phyloP scores from a whole-genome alignment of 2,888 invertebrate genomes.

The Theretra japonica region DNA sequence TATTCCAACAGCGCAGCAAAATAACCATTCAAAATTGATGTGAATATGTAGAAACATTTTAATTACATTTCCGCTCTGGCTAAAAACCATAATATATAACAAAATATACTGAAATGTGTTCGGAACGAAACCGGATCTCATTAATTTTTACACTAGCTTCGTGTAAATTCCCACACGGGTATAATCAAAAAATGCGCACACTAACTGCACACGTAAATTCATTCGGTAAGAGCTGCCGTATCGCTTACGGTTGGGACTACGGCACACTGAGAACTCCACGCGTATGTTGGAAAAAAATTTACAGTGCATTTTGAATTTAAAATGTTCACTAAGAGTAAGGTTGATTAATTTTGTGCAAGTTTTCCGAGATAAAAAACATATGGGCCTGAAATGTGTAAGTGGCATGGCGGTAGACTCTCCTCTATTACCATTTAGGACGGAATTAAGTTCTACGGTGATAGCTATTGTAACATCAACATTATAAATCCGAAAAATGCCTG shows the following conservation, averaged over 20 bases:
- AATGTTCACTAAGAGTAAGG: no score
- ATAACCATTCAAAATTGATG: background rate
- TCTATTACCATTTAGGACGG: no score
- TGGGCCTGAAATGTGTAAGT: no score
- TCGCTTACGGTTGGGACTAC: background rate
- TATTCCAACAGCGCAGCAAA: background rate
- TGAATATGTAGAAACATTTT: slow-evolving; percentile 4
- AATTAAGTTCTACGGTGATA: no score
- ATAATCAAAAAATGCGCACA: slow-evolving; percentile 19
- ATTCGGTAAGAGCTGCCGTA: background rate
- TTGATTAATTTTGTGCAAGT: no score
- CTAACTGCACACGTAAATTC: background rate
- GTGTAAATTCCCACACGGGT: slow-evolving; percentile 5
- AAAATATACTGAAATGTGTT: slow-evolving; percentile 14
- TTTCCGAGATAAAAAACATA: no score
- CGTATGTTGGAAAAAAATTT: background rate
- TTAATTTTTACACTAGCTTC: slow-evolving; percentile 17
- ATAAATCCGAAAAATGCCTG: no score
- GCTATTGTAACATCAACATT: no score
- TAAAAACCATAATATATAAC: slow-evolving; percentile 20
- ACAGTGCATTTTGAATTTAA: no score
- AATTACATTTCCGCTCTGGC: background rate
- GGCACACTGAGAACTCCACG: background rate
- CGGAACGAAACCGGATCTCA: background rate
- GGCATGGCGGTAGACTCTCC: no score